phyloP scores from a whole-genome alignment of 2,797 vertebrate genomes.

The Labeo calbasu region DNA sequence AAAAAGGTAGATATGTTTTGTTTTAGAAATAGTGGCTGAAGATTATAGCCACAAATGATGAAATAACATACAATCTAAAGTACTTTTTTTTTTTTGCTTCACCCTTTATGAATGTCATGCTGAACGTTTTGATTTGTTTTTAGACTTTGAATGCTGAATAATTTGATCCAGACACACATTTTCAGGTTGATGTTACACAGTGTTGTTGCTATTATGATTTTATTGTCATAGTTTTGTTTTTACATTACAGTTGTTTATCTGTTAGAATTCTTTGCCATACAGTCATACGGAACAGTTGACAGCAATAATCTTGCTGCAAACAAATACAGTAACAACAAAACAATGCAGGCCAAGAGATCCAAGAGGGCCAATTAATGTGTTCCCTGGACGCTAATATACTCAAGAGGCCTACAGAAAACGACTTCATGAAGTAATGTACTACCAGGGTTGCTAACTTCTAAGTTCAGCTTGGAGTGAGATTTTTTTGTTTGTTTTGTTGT shows the following conservation, averaged over 20 bases:
- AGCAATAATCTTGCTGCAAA: neutral
- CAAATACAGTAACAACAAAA: slow-evolving; percentile 11
- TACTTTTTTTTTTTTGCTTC: neutral
- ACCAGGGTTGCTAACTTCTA: too few species aligned
- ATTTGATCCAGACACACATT: neutral
- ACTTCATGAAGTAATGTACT: neutral
- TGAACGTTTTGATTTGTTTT: neutral
- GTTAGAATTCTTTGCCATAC: neutral
- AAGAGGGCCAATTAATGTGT: slow-evolving; percentile 22
- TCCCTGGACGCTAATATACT: slow-evolving; percentile 11
- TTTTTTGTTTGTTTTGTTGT: too few species aligned
- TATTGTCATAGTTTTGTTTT: neutral
- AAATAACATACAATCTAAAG: neutral
- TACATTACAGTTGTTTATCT: neutral
- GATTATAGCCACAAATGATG: neutral
- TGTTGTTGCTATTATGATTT: neutral
- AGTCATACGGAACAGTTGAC: neutral
- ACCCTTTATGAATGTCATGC: neutral
- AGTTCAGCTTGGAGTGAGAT: too few species aligned
- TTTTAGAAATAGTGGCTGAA: neutral
- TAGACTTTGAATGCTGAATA: neutral
- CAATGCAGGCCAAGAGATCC: neutral
- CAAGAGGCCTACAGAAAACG: neutral
- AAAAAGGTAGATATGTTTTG: neutral
- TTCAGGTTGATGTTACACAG: neutral